phyloP scores from a whole-genome alignment of 2,113 vertebrate species.

The Vombatus ursinus region DNA sequence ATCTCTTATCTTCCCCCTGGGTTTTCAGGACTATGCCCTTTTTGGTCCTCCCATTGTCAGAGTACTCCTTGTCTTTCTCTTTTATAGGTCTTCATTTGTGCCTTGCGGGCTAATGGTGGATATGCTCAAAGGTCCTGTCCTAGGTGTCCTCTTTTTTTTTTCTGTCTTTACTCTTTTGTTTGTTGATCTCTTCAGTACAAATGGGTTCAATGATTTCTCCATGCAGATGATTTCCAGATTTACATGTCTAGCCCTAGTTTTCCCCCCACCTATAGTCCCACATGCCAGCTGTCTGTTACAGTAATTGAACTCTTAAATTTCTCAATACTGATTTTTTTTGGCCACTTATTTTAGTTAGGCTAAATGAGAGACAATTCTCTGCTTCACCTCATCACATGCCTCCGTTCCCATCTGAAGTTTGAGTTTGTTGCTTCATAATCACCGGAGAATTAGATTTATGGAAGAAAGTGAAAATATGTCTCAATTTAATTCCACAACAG shows the following conservation, averaged over 20 bases:
- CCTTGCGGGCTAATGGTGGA: neutral
- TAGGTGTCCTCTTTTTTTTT: too few relatives aligned
- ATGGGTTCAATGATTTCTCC: neutral
- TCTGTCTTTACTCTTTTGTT: neutral
- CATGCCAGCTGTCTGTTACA: neutral
- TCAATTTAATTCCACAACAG: neutral
- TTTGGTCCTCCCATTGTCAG: neutral
- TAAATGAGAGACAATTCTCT: neutral
- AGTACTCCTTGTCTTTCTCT: neutral
- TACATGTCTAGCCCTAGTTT: neutral
- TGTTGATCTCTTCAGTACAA: neutral
- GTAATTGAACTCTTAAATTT: neutral
- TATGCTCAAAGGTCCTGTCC: neutral
- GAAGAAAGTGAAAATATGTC: neutral
- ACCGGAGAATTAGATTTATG: neutral
- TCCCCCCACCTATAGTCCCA: too few relatives aligned
- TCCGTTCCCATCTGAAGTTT: neutral
- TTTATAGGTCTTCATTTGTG: neutral
- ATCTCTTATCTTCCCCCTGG: neutral
- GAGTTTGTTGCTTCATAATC: constrained; percentile 1
- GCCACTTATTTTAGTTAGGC: neutral
- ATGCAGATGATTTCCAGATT: neutral
- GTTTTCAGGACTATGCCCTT: neutral
- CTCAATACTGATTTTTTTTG: neutral
- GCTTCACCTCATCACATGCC: neutral